Evolutionary conservation across 2,888 invertebrate species (phyloP).

Genomic region (Rotaria socialis): DNA sequence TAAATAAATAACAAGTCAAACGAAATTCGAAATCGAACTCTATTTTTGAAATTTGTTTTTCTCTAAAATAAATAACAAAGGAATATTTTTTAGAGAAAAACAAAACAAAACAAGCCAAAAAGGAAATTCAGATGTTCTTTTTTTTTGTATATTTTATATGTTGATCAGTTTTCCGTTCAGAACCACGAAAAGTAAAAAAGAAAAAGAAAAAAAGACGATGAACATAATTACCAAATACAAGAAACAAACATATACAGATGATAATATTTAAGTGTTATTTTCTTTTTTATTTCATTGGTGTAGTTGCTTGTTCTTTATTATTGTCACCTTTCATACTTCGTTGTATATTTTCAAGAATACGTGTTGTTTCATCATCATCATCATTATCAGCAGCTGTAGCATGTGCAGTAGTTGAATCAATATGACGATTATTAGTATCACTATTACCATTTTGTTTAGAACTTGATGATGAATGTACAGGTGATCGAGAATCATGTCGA

Average conservation of each 20-base stretch:
- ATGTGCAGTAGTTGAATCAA: background rate
- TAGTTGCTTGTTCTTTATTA: background rate
- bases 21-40: constrained; percentile 22
- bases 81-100: background rate
- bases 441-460: background rate
- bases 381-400: background rate
- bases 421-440: background rate
- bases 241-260: background rate
- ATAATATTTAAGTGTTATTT: background rate
- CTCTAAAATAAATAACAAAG: background rate
- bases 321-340: constrained; percentile 21
- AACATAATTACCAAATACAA: background rate
- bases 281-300: background rate
- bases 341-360: background rate
- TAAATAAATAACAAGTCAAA: constrained; percentile 20
- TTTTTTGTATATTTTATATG: background rate
- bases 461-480: background rate
- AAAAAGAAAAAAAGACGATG: background rate
- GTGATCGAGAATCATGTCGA: constrained; percentile 20
- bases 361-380: constrained; percentile 10
- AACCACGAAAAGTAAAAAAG: background rate
- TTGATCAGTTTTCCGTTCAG: background rate
- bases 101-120: background rate
- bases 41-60: constrained; percentile 4
- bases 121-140: background rate